Evolutionary conservation across 2,888 invertebrate genomes (phyloP).

Genomic region (Pristionchus mayeri): DNA sequence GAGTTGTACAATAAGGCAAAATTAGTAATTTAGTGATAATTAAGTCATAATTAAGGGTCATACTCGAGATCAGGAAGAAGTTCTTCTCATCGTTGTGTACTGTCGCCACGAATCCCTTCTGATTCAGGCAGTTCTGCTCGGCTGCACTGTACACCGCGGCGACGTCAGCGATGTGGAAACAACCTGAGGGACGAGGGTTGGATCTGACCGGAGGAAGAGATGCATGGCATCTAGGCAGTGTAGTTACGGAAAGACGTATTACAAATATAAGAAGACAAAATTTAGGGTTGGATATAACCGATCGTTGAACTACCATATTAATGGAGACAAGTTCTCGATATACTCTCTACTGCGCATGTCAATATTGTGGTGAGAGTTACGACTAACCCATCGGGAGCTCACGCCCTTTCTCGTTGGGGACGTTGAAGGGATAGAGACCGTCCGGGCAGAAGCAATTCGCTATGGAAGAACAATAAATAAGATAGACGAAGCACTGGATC

Average conservation of each 20-base stretch:
- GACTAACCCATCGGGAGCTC: neutral
- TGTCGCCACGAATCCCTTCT: constrained; percentile 3
- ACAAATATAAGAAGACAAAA: no score
- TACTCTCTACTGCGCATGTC: no score
- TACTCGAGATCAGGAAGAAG: neutral
- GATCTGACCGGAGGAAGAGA: no score
- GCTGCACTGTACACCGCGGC: neutral
- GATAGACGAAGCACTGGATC: neutral
- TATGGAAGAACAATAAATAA: neutral
- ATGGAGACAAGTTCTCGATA: no score
- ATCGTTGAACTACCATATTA: no score
- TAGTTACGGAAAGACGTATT: no score
- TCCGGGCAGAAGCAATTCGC: constrained; percentile 38
- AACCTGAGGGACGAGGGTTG: no score
- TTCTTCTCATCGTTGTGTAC: neutral
- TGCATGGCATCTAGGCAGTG: no score
- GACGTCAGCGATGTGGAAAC: constrained; percentile 1
- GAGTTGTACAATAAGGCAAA: neutral
- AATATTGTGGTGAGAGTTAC: no score
- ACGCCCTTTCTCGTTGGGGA: neutral
- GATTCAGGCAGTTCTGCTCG: neutral
- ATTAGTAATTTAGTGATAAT: no score
- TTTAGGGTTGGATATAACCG: no score
- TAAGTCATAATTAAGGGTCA: no score
- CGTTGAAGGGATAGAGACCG: neutral